Evolutionary conservation across 2,797 vertebrate genomes (phyloP).

Genomic region (Apodemus agrarius): DNA sequence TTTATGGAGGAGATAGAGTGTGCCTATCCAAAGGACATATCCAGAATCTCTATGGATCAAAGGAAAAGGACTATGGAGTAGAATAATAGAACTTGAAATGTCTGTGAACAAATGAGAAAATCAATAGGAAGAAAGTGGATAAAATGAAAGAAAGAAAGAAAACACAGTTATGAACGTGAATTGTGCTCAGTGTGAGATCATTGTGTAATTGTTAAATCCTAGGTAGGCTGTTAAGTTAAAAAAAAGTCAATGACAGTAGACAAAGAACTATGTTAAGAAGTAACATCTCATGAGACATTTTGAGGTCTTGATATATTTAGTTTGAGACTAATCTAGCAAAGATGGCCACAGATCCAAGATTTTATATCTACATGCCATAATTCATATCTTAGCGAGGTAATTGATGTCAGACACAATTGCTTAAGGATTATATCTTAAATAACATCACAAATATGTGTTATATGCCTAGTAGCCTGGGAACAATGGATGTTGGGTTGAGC

Average conservation of each 20-base stretch:
- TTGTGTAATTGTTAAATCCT: neutral
- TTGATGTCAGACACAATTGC: too few relatives aligned
- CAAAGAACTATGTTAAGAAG: neutral
- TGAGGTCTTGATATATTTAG: too few relatives aligned
- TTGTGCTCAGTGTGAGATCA: neutral
- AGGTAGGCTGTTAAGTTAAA: neutral
- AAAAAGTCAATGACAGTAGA: neutral
- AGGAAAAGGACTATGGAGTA: neutral
- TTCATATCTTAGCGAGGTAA: too few relatives aligned
- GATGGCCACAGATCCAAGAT: too few relatives aligned
- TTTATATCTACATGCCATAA: too few relatives aligned
- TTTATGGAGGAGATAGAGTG: neutral
- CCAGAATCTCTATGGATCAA: neutral
- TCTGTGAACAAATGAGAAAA: neutral
- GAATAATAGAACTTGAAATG: neutral
- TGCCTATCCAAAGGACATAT: rapidly evolving
- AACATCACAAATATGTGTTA: too few relatives aligned
- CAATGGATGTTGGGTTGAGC: neutral
- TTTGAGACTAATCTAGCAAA: too few relatives aligned
- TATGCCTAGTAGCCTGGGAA: neutral
- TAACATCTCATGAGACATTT: neutral
- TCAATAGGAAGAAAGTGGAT: neutral
- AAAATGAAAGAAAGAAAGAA: neutral
- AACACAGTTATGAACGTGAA: neutral
- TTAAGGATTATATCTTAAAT: too few relatives aligned